Base-by-base conservation (phyloP, 2,888 invertebrate species). In the Hydroisotoma schaefferi region DNA sequence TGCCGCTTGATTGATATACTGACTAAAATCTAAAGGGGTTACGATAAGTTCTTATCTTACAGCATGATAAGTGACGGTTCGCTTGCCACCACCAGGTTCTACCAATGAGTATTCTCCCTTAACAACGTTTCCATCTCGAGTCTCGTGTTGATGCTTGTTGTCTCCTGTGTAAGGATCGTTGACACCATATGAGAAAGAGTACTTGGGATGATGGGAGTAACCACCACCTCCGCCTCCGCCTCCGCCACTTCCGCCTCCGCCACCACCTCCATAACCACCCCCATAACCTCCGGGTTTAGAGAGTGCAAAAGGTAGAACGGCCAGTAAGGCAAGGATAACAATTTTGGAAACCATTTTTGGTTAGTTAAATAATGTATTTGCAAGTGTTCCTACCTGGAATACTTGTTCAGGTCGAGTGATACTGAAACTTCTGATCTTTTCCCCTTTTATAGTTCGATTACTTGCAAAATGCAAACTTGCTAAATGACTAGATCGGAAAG, bases 51-150 rank as follows among this genome's bases (percentile, higher is more conserved):
- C 40, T 40, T 46, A 48, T n/a, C 53, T 53, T 53, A 53, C 53
- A 10, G 88, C 87, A 1, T 84, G 85, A 74, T 88, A 88, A 72
- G 83, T 81, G 44, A 89, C 88, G 51, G 85, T 81, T 71, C 88
- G 80, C 57, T 87, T 78, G 59, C 83, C 82, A 67, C 88, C 88
- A 75, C 88, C 87, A 40, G 88, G 84, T 75, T 88, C 87, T 38
- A 87, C 82, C 28, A 88, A 77, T 73, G 81, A 81, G 78, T 88
- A 88, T 75, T 87, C 85, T 22, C 88, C 88, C 33, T 78, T 80
- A 15, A 88, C 87, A 1, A 82, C 81, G 74, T 87, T 86, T 2
- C 88, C 88, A 71, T 86, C 82, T 57, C 88, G 81, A 6, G 82
- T 81, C 75, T 88, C 87, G 70, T 85, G 82, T 70, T 86, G 87